A percentile compares a stretch with the other conserved stretches of the same genome.
Evolutionary conservation across 64 coral and sea anemone species (phyloP).

Genomic region (Montipora sp.): DNA sequence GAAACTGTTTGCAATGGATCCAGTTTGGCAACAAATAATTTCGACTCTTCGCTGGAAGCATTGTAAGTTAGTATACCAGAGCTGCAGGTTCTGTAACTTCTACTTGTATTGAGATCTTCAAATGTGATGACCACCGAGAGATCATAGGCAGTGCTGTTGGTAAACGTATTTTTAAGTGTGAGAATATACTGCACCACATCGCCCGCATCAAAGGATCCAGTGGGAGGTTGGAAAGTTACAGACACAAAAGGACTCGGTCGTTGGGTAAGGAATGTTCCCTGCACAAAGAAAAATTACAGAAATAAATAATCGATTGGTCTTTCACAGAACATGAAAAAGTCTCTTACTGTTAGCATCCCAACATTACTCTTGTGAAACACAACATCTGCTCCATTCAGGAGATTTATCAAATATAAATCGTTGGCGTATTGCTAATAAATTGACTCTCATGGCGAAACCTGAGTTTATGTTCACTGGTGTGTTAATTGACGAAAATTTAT

Average conservation of each 20-base stretch:
- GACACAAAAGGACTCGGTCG: constrained; percentile 65
- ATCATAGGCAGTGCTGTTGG: constrained; percentile 40
- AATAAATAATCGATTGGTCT: background rate
- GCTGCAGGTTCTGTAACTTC: background rate
- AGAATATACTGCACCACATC: constrained; percentile 73
- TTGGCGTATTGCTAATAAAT: too few species aligned
- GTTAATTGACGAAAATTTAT: too few species aligned
- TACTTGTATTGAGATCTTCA: constrained; percentile 33
- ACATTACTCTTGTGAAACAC: too few species aligned
- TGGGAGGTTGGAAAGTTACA: constrained; percentile 7
- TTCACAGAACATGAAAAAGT: too few species aligned
- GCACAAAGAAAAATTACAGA: background rate
- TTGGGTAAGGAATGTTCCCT: constrained; percentile 76
- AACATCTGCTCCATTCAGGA: too few species aligned
- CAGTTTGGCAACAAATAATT: background rate
- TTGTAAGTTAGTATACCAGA: constrained; percentile 1
- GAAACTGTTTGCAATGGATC: constrained; percentile 5
- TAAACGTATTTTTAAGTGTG: constrained; percentile 50
- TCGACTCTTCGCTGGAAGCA: background rate
- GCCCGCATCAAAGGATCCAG: constrained; percentile 61
- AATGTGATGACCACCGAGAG: constrained; percentile 46
- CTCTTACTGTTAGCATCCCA: too few species aligned
- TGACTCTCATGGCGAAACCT: too few species aligned
- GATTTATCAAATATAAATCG: too few species aligned
- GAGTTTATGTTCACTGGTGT: too few species aligned